Evolutionary conservation across 2,888 invertebrate genomes (phyloP).

Genomic region (Sacculina carcini): DNA sequence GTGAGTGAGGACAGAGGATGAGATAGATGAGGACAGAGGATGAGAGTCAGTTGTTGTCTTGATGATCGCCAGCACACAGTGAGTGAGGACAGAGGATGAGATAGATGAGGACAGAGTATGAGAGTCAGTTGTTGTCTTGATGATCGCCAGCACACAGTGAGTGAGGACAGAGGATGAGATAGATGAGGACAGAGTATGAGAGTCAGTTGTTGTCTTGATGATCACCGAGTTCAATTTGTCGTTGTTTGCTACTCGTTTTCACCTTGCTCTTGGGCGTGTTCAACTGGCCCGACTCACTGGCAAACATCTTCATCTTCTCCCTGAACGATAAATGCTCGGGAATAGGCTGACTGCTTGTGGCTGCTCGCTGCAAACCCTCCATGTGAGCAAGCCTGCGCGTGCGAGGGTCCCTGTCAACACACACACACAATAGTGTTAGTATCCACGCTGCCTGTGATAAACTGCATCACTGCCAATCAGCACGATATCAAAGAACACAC

Average conservation of each 20-base stretch:
- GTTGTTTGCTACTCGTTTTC: conserved; percentile 80
- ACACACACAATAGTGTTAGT: no score
- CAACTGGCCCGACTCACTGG: conserved; percentile 77
- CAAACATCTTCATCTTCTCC: conserved; percentile 99
- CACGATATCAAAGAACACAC: no score
- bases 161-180: no score
- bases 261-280: conserved; percentile 80
- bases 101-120: no score
- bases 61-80: no score
- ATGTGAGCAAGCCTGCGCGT: conserved; percentile 59
- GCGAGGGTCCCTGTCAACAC: conserved; percentile 48
- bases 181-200: no score
- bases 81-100: no score
- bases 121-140: not conserved
- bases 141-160: not conserved
- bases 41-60: no score
- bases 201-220: not conserved
- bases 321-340: conserved; percentile 87
- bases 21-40: no score
- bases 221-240: conserved; percentile 45
- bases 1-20: no score
- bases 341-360: conserved; percentile 30
- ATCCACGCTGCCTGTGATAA: no score
- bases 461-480: no score
- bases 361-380: conserved; percentile 27